Conservation (phyloP, 2,797 vertebrate species). For the Halcyon smyrnensis region DNA sequence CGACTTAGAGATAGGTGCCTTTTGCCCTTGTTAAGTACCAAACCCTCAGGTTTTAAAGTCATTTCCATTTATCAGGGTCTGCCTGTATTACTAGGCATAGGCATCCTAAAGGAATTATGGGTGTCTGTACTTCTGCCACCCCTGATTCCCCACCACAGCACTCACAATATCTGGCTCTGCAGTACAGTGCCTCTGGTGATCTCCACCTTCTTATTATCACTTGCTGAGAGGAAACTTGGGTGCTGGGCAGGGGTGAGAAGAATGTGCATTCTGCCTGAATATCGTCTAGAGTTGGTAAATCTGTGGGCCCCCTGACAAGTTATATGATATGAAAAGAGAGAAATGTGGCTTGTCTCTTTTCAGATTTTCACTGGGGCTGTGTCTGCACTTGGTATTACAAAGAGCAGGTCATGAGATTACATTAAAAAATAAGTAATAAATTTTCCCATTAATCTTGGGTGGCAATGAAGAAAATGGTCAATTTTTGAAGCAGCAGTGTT, state of each 20-base stretch:
- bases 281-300: neutral
- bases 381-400: fast-evolving
- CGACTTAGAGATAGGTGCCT: neutral
- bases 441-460: neutral
- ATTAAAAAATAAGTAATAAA: neutral
- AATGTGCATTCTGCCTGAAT: neutral
- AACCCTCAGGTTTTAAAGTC: neutral
- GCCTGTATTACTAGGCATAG: neutral
- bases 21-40: neutral
- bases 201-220: neutral
- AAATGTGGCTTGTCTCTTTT: neutral
- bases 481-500: neutral
- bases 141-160: neutral
- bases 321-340: neutral
- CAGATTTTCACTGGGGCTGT: neutral
- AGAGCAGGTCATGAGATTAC: neutral
- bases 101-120: neutral
- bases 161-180: neutral
- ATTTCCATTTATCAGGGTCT: neutral
- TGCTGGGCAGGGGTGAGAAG: neutral
- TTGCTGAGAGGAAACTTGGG: neutral
- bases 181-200: neutral
- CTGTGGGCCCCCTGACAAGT: neutral
- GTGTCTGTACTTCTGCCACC: neutral
- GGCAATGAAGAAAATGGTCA: neutral